Conservation (phyloP, 1,140 invertebrate genomes). For the Drosophila littoralis region DNA sequence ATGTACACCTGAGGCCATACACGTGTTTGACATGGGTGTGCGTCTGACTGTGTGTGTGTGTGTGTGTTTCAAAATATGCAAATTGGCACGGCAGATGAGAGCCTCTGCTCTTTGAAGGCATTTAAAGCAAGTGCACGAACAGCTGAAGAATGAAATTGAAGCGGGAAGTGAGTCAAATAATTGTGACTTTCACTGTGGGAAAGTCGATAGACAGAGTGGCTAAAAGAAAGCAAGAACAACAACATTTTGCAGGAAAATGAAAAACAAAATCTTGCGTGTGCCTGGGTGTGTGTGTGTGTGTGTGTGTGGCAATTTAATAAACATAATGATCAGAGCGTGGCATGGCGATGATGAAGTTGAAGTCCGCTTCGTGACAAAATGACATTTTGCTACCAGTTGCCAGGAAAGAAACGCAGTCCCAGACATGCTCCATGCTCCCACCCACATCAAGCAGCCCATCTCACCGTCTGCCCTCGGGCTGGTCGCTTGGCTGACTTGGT, state of each 20-base stretch:
- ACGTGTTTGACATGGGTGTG: slow-evolving; percentile 17
- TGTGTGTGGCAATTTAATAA: slow-evolving; percentile 72
- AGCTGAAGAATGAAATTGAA: slow-evolving; percentile 16
- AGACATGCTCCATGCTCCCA: slow-evolving; percentile 24
- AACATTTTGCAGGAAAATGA: slow-evolving; percentile 42
- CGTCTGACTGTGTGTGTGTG: slow-evolving; percentile 6
- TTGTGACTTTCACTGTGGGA: slow-evolving; percentile 26
- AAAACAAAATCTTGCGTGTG: slow-evolving; percentile 28
- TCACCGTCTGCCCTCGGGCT: slow-evolving; percentile 2
- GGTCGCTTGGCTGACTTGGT: slow-evolving; percentile 43
- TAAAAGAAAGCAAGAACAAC: slow-evolving; percentile 33
- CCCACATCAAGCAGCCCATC: neutral
- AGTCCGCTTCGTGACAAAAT: slow-evolving; percentile 73
- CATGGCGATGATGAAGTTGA: slow-evolving; percentile 58
- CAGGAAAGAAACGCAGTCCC: slow-evolving; percentile 11
- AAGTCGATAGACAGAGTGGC: slow-evolving; percentile 2
- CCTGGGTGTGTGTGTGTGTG: slow-evolving; percentile 36
- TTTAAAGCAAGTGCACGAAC: neutral
- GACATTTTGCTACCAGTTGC: slow-evolving; percentile 68
- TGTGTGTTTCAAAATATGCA: slow-evolving; percentile 51
- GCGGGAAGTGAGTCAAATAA: slow-evolving; percentile 26
- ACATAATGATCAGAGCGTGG: slow-evolving; percentile 56
- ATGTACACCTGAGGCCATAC: slow-evolving; percentile 38
- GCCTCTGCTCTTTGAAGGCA: neutral
- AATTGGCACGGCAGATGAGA: slow-evolving; percentile 42